Base-by-base conservation (phyloP, 1,140 invertebrate genomes). In the Tribolium madens region DNA sequence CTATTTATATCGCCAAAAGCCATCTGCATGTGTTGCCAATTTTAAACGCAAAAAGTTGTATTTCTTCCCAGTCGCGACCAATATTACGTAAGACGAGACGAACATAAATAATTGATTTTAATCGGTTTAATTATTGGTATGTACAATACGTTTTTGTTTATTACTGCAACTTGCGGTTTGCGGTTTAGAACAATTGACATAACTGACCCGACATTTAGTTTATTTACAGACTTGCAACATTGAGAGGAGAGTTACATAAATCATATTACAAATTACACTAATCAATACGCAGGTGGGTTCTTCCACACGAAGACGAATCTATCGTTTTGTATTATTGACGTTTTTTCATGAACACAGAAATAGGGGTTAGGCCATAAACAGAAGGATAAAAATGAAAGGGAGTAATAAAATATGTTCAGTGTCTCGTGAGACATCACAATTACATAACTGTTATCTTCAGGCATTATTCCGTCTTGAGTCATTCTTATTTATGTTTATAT, bases 271-370 rank as follows among this genome's bases (percentile, higher is more conserved):
- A 64, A 64, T 13, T 26, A 21, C 13, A 14, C 57, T 64, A 64
- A 64, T 64, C 57, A 64, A 64, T 64, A 12, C 57, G 57, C 57
- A 64, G 57, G 57, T 64, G 57, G 21, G 57, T 10, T 64, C 26
- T 64, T 64, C 57, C 26, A 64, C 57, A 64, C 57, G 57, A 21
- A 64, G 31, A 64, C 57, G 26, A 64, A 64, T 64, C 14, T 64
- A 64, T 64, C 57, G 57, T 64, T 26, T 1, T 5, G 26, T 64
- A 64, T 33, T 64, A 64, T 64, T 26, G 57, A 64, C 26, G 57
- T 31, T 33, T 64, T 12, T 18, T 13, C 57, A 26, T 26, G 31
- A 21, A 26, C 13, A 12, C 57, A 14, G 2, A 42, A n/a, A 10
- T 42, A 7, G 36, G n/a, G n/a, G 36, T n/a, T 31, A 42, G 36